A percentile compares a stretch with the other conserved stretches of the same genome.
Conservation (phyloP, 2,113 vertebrate genomes). For the Oxyruncus cristatus region DNA sequence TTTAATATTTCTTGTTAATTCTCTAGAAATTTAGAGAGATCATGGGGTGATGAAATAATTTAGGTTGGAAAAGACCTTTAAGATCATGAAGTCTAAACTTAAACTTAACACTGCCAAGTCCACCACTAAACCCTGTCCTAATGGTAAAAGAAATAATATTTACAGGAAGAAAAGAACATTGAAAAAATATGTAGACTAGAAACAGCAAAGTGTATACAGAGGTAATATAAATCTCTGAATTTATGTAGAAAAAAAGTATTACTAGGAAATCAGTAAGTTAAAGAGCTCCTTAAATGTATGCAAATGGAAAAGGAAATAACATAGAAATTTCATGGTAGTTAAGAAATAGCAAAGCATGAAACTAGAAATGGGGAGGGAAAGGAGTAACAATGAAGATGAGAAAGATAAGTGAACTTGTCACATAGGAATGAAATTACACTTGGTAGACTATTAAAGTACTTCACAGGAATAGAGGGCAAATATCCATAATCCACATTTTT, state of each 20-base stretch:
- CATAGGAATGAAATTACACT: not conserved
- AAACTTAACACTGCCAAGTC: accelerated
- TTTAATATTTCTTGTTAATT: not conserved
- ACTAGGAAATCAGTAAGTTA: not conserved
- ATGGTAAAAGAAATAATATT: not conserved
- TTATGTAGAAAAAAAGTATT: not conserved
- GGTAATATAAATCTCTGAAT: not conserved
- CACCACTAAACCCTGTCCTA: accelerated
- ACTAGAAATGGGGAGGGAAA: not conserved
- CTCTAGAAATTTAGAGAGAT: not conserved
- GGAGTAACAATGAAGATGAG: not conserved
- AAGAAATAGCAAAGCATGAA: accelerated
- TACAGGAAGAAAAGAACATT: accelerated
- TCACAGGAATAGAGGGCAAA: not conserved
- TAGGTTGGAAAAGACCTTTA: not conserved
- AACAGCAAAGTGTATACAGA: not conserved
- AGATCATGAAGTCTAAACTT: accelerated
- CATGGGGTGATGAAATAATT: not conserved
- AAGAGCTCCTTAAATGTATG: not conserved
- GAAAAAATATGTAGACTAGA: accelerated
- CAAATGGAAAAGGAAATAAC: not conserved
- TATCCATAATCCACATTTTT: not conserved
- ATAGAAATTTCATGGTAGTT: accelerated
- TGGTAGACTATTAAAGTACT: not conserved
- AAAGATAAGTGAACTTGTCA: not conserved